Evolutionary conservation across 2,888 invertebrate genomes (phyloP), one percentile per base, ranked within the genome.

Genomic region (Dryobotodes eremita): DNA sequence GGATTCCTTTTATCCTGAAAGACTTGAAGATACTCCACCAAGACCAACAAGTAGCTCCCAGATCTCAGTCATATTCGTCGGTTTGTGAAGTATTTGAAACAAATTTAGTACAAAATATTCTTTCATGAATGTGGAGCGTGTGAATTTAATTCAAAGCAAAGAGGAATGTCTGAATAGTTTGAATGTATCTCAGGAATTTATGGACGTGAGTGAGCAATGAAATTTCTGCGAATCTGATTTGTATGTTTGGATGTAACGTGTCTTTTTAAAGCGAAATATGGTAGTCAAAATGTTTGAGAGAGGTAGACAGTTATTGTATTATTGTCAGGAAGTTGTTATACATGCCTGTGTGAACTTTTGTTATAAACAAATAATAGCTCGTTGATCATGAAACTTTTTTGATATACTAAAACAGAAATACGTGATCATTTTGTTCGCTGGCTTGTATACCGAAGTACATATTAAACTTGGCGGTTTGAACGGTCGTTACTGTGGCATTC

Each of bases 101-200:
- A 66, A 70, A 75, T 75, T 42, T 71, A 71, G 61, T 73, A 26
- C 53, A 55, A 75, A 82, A 75, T 68, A 55, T 75, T 71, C n/a
- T 71, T 71, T 65, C 36, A 36, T 75, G 72, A 82, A 82, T 62
- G 68, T 57, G 68, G 48, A 82, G 71, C 85, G 68, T 82, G 73
- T 59, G 64, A 85, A 85, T 84, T 85, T 82, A 82, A 84, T 84
- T 82, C 84, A 84, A 85, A 85, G 85, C 82, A 79, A 62, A 59
- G 55, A 66, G 48, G 31, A 57, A 48, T 59, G 26, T 61, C 62
- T 82, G 73, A 76, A 74, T 71, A 79, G 59, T 80, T 73, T 70
- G 69, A 48, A 75, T 65, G 75, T 76, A 71, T 85, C 31, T 64
- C 66, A 31, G 55, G 68, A 66, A 71, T 82, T 75, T 82, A 46